Percentiles rank a stretch among this genome's conserved stretches.
phyloP scores from a whole-genome alignment of 2,888 invertebrate species.

The Tolmerus cingulatus region DNA sequence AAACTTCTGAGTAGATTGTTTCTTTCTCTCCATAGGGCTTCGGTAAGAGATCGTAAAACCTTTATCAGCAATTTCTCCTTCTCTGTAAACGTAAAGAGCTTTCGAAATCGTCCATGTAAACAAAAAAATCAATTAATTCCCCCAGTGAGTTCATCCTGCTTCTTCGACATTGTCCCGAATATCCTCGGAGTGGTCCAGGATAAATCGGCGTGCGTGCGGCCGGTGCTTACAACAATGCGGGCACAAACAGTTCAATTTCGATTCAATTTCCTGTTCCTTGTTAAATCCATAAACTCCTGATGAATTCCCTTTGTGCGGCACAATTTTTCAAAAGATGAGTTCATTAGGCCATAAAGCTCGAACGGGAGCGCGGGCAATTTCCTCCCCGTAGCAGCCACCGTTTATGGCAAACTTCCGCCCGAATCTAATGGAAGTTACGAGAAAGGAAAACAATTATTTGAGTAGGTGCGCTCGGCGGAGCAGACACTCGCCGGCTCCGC shows the following conservation, averaged over 20 bases:
- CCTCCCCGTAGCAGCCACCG: not conserved
- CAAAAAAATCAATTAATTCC: not conserved
- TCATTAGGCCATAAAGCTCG: constrained; percentile 4
- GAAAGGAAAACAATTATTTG: constrained; percentile 36
- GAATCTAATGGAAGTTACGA: constrained; percentile 19
- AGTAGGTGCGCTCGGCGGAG: not conserved
- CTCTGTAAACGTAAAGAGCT: not conserved
- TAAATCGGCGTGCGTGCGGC: not conserved
- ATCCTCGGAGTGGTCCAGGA: not conserved
- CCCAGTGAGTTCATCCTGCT: not conserved
- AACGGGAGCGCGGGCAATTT: not conserved
- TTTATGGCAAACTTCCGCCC: not conserved
- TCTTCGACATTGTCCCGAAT: not conserved
- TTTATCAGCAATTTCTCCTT: not conserved
- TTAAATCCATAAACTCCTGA: not conserved
- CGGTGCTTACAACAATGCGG: not conserved
- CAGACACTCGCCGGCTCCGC: constrained; percentile 6
- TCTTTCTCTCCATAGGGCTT: no score
- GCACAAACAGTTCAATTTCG: not conserved
- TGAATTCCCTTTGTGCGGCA: not conserved
- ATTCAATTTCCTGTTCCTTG: constrained; percentile 10
- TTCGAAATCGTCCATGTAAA: not conserved
- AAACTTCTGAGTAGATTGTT: not conserved
- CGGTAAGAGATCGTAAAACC: not conserved
- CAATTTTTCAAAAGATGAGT: constrained; percentile 14